phyloP scores from a whole-genome alignment of 2,888 invertebrate species.

The Amphipoea oculea region DNA sequence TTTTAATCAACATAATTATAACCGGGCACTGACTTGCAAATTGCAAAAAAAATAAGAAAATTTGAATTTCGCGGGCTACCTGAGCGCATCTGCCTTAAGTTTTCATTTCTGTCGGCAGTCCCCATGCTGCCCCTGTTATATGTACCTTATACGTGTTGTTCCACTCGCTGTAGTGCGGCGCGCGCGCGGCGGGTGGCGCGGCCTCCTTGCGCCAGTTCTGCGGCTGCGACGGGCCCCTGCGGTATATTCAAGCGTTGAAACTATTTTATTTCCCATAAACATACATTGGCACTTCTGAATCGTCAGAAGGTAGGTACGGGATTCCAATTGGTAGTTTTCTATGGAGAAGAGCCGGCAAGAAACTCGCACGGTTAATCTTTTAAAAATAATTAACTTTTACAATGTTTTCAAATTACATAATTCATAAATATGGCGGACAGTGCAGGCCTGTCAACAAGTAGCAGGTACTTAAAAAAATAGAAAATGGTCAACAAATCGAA shows the following conservation, averaged over 20 bases:
- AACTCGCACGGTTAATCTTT: neutral
- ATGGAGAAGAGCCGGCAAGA: neutral
- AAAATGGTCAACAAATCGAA: neutral
- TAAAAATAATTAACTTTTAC: neutral
- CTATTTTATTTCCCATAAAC: neutral
- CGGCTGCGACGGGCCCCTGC: conserved; percentile 64
- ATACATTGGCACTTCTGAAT: neutral
- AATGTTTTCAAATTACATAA: neutral
- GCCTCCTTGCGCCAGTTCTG: conserved; percentile 83
- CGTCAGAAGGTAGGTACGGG: no score
- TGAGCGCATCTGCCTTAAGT: neutral
- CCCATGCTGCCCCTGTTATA: neutral
- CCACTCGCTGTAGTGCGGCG: conserved; percentile 77
- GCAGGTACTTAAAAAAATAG: neutral
- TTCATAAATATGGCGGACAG: neutral
- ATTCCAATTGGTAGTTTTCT: neutral
- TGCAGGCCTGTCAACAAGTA: neutral
- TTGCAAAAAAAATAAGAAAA: no score
- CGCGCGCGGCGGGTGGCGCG: conserved; percentile 58
- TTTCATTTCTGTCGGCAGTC: neutral
- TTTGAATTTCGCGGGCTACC: no score
- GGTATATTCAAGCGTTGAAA: neutral
- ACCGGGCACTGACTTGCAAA: no score
- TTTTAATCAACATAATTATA: no score
- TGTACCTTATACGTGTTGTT: conserved; percentile 77